A percentile compares a stretch with the other conserved stretches of the same genome.
These are phyloP conservation scores for Oxyteleia sp. DNA, from an alignment of 2,888 invertebrate species.

Conservation along the genomic window DNA sequence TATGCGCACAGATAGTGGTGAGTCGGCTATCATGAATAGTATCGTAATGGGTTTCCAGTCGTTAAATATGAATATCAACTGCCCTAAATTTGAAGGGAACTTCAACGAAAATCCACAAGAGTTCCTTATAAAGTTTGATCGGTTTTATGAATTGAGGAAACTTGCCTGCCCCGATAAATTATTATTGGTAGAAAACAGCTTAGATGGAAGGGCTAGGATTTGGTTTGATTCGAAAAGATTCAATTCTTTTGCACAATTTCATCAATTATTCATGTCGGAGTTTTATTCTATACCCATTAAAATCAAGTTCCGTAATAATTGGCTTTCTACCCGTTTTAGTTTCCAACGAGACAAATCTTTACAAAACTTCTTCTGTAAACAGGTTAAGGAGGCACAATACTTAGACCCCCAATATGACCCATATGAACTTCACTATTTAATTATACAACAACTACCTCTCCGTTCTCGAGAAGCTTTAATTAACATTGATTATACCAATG, in stretches of 20 bases:
- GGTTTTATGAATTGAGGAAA: too few relatives aligned
- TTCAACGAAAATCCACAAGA: too few relatives aligned
- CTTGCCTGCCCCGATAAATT: background rate
- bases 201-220: conserved; percentile 43
- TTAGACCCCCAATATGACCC: conserved; percentile 20
- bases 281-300: conserved; percentile 48
- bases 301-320: conserved; percentile 28
- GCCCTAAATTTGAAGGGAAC: too few relatives aligned
- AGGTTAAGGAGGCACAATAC: conserved; percentile 50
- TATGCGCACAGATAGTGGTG: too few relatives aligned
- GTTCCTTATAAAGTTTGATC: too few relatives aligned
- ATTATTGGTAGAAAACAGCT: too few relatives aligned
- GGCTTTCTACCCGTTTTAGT: conserved; percentile 36
- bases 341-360: conserved; percentile 14
- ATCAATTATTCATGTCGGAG: conserved; percentile 30
- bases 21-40: too few relatives aligned
- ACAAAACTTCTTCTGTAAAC: conserved; percentile 51
- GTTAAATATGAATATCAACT: too few relatives aligned
- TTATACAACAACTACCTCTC: conserved; percentile 63
- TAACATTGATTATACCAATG: conserved; percentile 52
- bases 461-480: conserved; percentile 49
- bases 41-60: too few relatives aligned
- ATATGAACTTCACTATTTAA: conserved; percentile 58
- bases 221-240: conserved; percentile 49
- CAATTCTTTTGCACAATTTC: conserved; percentile 30